phyloP scores from a whole-genome alignment of 2,113 vertebrate genomes.

The Pterocles orientalis region DNA sequence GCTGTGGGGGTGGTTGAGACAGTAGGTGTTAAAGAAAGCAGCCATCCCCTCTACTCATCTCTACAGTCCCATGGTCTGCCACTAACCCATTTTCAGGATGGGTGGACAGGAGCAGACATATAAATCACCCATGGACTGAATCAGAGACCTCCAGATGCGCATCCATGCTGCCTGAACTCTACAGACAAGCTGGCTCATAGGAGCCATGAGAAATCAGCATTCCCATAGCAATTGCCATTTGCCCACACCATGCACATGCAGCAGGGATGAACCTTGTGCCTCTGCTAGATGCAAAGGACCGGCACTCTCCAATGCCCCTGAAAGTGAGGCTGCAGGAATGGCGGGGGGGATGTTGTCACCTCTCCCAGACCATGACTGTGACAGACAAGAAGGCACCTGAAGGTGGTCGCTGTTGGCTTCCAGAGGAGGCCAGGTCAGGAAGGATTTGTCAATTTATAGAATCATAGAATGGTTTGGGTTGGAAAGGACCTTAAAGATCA shows the following conservation, averaged over 20 bases:
- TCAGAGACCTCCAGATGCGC: not conserved
- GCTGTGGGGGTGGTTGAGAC: not conserved
- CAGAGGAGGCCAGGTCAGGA: not conserved
- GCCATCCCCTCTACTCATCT: not conserved
- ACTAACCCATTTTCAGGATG: not conserved
- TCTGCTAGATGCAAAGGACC: not conserved
- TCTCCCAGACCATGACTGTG: not conserved
- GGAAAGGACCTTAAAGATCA: no score
- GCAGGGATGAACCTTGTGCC: not conserved
- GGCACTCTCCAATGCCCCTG: not conserved
- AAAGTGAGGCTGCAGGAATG: not conserved
- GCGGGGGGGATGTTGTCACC: not conserved
- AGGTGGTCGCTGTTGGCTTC: not conserved
- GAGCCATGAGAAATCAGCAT: not conserved
- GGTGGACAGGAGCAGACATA: not conserved
- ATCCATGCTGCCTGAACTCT: not conserved
- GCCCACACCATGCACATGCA: not conserved
- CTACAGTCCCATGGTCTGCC: not conserved
- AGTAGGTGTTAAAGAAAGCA: not conserved
- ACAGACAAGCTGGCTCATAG: not conserved
- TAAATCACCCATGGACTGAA: not conserved
- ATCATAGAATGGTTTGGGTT: no score
- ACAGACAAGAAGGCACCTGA: not conserved
- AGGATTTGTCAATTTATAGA: rapidly evolving
- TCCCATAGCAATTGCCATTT: not conserved